Conservation (phyloP, 2,888 invertebrate species). For the Phlogophora meticulosa region DNA sequence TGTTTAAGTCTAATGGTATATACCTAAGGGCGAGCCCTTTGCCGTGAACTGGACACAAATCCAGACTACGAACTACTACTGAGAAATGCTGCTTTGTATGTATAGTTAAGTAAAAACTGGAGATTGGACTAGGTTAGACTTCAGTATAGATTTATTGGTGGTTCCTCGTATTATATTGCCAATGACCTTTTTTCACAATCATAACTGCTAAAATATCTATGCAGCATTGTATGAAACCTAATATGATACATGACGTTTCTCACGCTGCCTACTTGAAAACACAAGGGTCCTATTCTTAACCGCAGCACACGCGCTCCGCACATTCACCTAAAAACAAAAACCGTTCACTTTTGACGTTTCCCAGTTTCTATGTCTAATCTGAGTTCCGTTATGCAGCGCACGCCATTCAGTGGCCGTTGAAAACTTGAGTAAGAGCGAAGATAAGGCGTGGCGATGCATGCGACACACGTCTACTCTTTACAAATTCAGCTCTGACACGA, state of each 20-base stretch:
- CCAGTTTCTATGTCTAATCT: constrained; percentile 72
- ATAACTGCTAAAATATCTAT: too few species aligned
- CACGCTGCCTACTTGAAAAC: constrained; percentile 1
- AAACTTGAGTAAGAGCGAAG: constrained; percentile 83
- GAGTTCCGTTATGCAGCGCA: constrained; percentile 70
- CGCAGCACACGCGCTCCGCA: constrained; percentile 15
- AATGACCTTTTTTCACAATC: too few species aligned
- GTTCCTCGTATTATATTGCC: too few species aligned
- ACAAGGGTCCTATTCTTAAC: constrained; percentile 31
- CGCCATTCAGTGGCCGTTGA: constrained; percentile 72
- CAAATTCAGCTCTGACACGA: constrained; percentile 88
- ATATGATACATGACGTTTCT: neutral
- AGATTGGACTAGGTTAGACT: too few species aligned
- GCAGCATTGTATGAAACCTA: too few species aligned
- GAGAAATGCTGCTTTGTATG: too few species aligned
- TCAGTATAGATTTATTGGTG: too few species aligned
- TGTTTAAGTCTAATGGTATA: too few species aligned
- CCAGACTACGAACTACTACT: too few species aligned
- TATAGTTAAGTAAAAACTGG: too few species aligned
- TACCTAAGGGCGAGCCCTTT: too few species aligned
- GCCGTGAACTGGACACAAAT: too few species aligned
- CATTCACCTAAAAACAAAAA: constrained; percentile 54
- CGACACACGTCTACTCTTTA: constrained; percentile 89
- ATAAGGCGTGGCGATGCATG: constrained; percentile 87
- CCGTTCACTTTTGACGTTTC: constrained; percentile 61